Evolutionary conservation across 1,140 invertebrate genomes (phyloP).

Genomic region (Aphis gossypii): DNA sequence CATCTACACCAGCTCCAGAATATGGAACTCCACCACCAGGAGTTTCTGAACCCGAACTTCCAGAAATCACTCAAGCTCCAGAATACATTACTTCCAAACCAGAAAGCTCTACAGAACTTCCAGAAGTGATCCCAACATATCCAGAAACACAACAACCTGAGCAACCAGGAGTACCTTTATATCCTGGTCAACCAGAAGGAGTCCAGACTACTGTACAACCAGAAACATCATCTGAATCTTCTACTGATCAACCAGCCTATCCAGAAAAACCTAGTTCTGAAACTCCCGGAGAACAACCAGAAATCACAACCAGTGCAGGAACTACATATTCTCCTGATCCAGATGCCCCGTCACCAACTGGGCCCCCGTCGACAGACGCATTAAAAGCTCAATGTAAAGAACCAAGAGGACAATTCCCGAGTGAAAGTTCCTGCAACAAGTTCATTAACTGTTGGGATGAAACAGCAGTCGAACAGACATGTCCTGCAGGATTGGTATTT

Average conservation of each 20-base stretch:
- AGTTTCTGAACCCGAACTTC: slow-evolving; percentile 21
- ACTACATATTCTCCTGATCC: slow-evolving; percentile 49
- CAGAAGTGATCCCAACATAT: slow-evolving; percentile 57
- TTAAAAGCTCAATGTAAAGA: slow-evolving; percentile 60
- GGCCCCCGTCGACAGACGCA: slow-evolving; percentile 30
- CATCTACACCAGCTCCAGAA: not conserved
- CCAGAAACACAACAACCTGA: slow-evolving; percentile 58
- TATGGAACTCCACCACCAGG: slow-evolving; percentile 13
- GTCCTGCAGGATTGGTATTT: slow-evolving; percentile 71
- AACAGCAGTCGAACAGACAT: slow-evolving; percentile 71
- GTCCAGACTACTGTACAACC: not conserved
- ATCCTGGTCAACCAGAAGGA: slow-evolving; percentile 49
- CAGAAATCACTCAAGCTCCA: slow-evolving; percentile 44
- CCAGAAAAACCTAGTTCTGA: slow-evolving; percentile 60
- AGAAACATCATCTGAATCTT: not conserved
- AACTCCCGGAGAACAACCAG: slow-evolving; percentile 59
- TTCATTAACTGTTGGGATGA: slow-evolving; percentile 79
- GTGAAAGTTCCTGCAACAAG: slow-evolving; percentile 69
- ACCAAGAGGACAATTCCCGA: slow-evolving; percentile 70
- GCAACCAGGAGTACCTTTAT: slow-evolving; percentile 48
- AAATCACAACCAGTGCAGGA: slow-evolving; percentile 37
- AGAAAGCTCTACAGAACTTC: slow-evolving; percentile 27
- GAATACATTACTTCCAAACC: slow-evolving; percentile 27
- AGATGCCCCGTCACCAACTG: not conserved
- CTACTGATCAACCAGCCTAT: slow-evolving; percentile 9